phyloP scores from a whole-genome alignment of 2,113 vertebrate species.

The Cnemophilus loriae region DNA sequence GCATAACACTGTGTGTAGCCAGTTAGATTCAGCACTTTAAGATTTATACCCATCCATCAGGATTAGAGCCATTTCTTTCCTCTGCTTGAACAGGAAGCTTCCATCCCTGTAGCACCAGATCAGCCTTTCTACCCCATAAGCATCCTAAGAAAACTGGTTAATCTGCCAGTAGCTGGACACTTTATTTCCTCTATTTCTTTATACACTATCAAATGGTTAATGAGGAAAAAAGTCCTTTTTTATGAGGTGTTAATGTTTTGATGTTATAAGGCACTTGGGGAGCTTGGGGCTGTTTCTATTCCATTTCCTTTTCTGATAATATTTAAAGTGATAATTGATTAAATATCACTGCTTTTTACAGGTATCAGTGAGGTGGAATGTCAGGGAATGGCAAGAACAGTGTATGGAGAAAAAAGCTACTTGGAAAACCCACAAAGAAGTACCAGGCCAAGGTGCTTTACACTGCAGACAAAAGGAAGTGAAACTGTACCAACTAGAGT shows the following conservation, averaged over 20 bases:
- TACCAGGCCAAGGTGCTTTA: not conserved
- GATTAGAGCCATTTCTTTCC: not conserved
- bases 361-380: not conserved
- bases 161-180: not conserved
- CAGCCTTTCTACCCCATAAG: not conserved
- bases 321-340: slow-evolving; percentile 5
- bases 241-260: not conserved
- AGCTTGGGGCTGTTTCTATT: not conserved
- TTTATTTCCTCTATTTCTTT: not conserved
- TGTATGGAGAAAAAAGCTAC: not conserved
- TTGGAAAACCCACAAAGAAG: not conserved
- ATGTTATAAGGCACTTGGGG: not conserved
- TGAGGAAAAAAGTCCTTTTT: not conserved
- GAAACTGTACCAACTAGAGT: not conserved
- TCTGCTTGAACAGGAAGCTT: not conserved
- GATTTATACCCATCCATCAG: not conserved
- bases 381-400: not conserved
- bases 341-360: not conserved
- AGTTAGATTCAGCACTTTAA: not conserved
- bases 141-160: not conserved
- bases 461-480: not conserved
- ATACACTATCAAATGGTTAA: not conserved
- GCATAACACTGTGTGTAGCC: not conserved
- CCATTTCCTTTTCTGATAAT: not conserved
- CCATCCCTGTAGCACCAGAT: not conserved